Percentiles rank a stretch among this genome's conserved stretches.
Evolutionary conservation across 2,113 vertebrate species (phyloP).

Genomic region (Hydrolagus affinis): DNA sequence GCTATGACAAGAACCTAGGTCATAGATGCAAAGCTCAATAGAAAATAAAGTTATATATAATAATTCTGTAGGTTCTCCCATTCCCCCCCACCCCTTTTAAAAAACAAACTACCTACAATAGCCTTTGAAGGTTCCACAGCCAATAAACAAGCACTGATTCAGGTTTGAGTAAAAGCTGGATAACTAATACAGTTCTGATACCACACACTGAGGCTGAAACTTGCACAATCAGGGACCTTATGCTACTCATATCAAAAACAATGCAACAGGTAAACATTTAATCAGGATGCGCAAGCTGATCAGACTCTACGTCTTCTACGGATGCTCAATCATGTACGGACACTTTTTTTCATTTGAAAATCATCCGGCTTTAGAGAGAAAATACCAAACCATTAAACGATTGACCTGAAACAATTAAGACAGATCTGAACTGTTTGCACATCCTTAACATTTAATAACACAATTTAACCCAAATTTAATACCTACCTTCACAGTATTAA

Average conservation of each 20-base stretch:
- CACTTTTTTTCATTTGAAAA: background rate
- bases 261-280: slow-evolving; percentile 12
- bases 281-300: background rate
- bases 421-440: background rate
- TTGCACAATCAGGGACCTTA: slow-evolving; percentile 23
- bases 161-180: background rate
- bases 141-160: slow-evolving; percentile 25
- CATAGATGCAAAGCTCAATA: slow-evolving; percentile 22
- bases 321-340: background rate
- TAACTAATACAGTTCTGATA: slow-evolving; percentile 24
- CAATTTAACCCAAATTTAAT: slow-evolving; percentile 8
- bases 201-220: slow-evolving; percentile 19
- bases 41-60: slow-evolving; percentile 32
- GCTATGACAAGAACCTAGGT: slow-evolving; percentile 1
- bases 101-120: slow-evolving; percentile 28
- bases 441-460: slow-evolving; percentile 7
- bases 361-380: background rate
- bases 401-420: background rate
- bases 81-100: background rate
- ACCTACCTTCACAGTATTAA: slow-evolving; percentile 31
- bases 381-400: slow-evolving; percentile 9
- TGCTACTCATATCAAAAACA: slow-evolving; percentile 18
- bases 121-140: slow-evolving; percentile 21
- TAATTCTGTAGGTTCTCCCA: background rate
- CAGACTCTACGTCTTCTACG: background rate